phyloP scores from a whole-genome alignment of 2,888 invertebrate genomes.

The Drosophila siamana region DNA sequence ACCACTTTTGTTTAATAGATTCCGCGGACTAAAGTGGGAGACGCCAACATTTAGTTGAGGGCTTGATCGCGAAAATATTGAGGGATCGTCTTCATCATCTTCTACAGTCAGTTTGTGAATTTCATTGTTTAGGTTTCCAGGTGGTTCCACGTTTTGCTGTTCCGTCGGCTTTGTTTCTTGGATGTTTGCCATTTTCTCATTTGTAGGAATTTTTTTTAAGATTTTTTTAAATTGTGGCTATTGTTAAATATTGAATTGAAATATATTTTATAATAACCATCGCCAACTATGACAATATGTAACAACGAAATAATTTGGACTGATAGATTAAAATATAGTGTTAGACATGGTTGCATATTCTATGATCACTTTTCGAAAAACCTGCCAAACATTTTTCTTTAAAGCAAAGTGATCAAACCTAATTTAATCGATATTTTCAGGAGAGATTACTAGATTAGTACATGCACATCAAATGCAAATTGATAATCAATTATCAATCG shows the following conservation, averaged over 20 bases:
- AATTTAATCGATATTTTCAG: too few relatives aligned
- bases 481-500: conserved; percentile 46
- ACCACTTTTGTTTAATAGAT: neutral
- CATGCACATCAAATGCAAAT: neutral
- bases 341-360: neutral
- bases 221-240: neutral
- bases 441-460: too few relatives aligned
- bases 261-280: neutral
- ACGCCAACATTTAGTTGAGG: conserved; percentile 23
- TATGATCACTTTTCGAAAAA: too few relatives aligned
- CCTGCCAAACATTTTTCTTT: too few relatives aligned
- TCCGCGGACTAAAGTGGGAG: conserved; percentile 6
- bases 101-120: neutral
- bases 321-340: neutral
- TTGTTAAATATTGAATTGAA: neutral
- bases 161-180: neutral
- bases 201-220: neutral
- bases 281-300: neutral
- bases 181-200: conserved; percentile 6
- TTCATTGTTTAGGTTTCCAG: neutral
- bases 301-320: neutral
- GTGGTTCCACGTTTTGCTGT: neutral
- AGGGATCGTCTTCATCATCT: conserved; percentile 3
- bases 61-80: conserved; percentile 39
- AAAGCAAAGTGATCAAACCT: too few relatives aligned